Evolutionary conservation across 2,113 vertebrate species (phyloP), one percentile per base, ranked within the genome.

Genomic region (Psilopsiagon aurifrons): DNA sequence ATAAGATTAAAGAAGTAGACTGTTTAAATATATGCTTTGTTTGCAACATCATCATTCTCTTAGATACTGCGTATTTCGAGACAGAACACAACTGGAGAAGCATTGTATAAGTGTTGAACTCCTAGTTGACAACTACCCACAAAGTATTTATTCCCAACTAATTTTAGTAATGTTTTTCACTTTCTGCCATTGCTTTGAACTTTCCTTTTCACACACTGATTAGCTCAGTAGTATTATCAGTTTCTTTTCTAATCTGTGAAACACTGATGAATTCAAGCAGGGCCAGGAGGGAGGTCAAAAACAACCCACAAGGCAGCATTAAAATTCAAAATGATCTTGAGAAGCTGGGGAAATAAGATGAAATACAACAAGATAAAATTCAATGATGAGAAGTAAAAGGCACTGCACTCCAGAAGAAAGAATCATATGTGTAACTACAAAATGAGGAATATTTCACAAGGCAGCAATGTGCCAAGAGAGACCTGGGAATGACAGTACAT

Each of bases 291-390:
- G 71, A 92, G 22, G 88, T 86, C 83, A 67, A 22, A 90, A 77
- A 33, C n/a, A 82, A 81, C 88, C 44, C 86, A 63, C 54, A 83
- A 93, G 41, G 25, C 31, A 63, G 43, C 43, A 95, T 88, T 57
- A 86, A 90, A 92, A 95, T 91, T 94, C 76, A 84, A 96, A 88
- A 88, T 43, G 11, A 68, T 91, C 33, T 86, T 47, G 54, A 83
- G 88, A 91, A 95, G 84, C 73, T 83, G 39, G 64, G 88, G 83
- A 95, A 84, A 96, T 94, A 83, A 94, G 73, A 86, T 88, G n/a
- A 94, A 92, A 91, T 95, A 60, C 69, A 88, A 67, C 28, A 81
- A 59, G 51, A 90, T 29, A 29, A 70, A 95, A 94, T 94, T 90
- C 83, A 93, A 27, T 94, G 90, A 92, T 59, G 67, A 83, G 71